phyloP scores from a whole-genome alignment of 1,140 invertebrate genomes.

The Drosophila equinoxialis region DNA sequence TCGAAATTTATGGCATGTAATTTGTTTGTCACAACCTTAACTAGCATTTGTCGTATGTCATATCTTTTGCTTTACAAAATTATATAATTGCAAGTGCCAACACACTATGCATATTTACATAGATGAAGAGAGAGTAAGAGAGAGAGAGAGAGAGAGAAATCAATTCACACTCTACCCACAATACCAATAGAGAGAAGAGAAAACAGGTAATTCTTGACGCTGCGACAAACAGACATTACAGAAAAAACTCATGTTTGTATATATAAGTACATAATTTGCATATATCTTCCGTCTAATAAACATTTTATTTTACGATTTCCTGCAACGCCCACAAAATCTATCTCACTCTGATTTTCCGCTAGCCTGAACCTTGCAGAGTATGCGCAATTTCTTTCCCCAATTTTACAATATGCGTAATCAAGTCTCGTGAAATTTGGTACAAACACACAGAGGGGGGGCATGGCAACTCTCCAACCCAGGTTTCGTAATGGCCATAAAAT shows the following conservation, averaged over 20 bases:
- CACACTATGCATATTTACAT: neutral
- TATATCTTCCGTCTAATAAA: constrained; percentile 57
- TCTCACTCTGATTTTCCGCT: constrained; percentile 34
- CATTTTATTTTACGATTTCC: constrained; percentile 55
- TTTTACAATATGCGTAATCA: constrained; percentile 50
- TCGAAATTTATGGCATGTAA: constrained; percentile 37
- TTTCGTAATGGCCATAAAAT: constrained; percentile 38
- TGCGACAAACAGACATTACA: constrained; percentile 43
- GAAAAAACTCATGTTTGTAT: constrained; percentile 19
- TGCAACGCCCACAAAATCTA: constrained; percentile 44
- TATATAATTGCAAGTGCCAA: constrained; percentile 12
- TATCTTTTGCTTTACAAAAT: constrained; percentile 9
- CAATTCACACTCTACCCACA: neutral
- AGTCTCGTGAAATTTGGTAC: constrained; percentile 14
- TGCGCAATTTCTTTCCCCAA: constrained; percentile 39
- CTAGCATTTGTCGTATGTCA: constrained; percentile 9
- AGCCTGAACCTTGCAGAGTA: constrained; percentile 21
- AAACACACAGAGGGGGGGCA: neutral
- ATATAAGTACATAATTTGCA: constrained; percentile 6
- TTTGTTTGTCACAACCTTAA: constrained; percentile 9
- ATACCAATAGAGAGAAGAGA: neutral
- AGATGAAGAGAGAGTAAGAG: neutral
- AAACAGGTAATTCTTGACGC: constrained; percentile 46
- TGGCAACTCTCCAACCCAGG: neutral
- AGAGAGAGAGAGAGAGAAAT: neutral